phyloP scores from a whole-genome alignment of 2,888 invertebrate genomes.

The Pollenia angustigena region DNA sequence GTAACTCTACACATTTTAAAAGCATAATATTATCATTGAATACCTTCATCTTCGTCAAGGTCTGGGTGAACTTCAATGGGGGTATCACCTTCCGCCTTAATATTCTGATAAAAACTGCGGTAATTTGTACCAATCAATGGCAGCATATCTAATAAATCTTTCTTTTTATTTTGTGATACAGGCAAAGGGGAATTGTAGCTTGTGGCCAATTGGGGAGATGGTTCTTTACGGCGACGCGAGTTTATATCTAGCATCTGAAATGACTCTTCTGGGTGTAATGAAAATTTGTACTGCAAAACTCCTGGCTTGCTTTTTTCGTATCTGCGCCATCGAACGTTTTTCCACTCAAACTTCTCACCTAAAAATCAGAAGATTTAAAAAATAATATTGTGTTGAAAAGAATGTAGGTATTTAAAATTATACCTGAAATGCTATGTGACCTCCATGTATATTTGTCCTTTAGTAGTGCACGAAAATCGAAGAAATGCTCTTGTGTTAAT shows the following conservation, averaged over 20 bases:
- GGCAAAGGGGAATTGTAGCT: conserved; percentile 26
- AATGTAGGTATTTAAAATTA: neutral
- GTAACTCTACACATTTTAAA: no score
- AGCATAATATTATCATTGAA: conserved; percentile 9
- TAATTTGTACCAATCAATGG: conserved; percentile 15
- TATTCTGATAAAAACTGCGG: conserved; percentile 20
- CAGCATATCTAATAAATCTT: no score
- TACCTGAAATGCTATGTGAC: conserved; percentile 16
- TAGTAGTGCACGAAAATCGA: neutral
- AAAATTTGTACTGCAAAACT: conserved; percentile 36
- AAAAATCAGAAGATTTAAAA: no score
- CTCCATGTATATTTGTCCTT: neutral
- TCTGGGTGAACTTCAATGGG: no score
- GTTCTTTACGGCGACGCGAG: conserved; percentile 21
- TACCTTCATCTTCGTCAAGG: conserved; percentile 9
- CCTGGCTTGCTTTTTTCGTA: conserved; percentile 27
- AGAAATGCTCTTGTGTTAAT: conserved; percentile 14
- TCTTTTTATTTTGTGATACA: no score
- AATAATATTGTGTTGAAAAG: no score
- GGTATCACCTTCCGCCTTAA: no score
- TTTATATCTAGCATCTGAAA: conserved; percentile 35
- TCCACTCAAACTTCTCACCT: no score
- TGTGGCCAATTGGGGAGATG: conserved; percentile 24
- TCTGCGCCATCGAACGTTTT: no score
- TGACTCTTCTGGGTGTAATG: conserved; percentile 8